Conservation (phyloP, 2,113 vertebrate species). For the Daubentonia madagascariensis region DNA sequence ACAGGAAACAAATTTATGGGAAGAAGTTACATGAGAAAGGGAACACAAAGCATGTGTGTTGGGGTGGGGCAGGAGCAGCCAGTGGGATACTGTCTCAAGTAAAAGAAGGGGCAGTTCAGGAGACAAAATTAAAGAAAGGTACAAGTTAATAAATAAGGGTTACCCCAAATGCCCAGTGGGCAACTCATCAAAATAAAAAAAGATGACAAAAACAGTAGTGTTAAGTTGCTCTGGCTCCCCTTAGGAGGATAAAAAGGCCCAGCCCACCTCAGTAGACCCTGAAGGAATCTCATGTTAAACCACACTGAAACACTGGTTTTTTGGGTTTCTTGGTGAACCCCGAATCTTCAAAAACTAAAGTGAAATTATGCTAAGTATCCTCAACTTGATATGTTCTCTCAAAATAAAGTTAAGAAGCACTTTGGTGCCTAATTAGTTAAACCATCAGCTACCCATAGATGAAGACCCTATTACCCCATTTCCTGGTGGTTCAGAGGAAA, state of each 20-base stretch:
- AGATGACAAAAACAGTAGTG: not conserved
- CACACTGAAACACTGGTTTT: not conserved
- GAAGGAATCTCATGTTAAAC: not conserved
- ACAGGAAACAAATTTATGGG: not conserved
- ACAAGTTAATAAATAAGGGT: too few relatives aligned
- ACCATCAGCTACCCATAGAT: not conserved
- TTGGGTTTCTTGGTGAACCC: not conserved
- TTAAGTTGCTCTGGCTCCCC: not conserved
- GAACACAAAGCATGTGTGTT: not conserved
- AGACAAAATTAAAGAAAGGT: not conserved
- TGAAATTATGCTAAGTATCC: not conserved
- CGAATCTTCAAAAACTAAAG: not conserved
- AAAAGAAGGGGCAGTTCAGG: not conserved
- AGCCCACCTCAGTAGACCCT: not conserved
- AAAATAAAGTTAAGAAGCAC: not conserved
- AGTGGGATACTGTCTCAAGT: not conserved
- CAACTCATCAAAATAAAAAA: too few relatives aligned
- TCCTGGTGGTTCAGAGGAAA: not conserved
- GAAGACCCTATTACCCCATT: not conserved
- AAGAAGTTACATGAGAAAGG: not conserved
- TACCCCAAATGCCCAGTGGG: too few relatives aligned
- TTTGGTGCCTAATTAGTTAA: not conserved
- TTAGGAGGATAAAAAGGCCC: not conserved
- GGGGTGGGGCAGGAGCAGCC: not conserved
- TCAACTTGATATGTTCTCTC: not conserved